These are phyloP conservation scores for Pyrochroa serraticornis DNA, from an alignment of 2,888 invertebrate genomes.

Conservation along the genomic window DNA sequence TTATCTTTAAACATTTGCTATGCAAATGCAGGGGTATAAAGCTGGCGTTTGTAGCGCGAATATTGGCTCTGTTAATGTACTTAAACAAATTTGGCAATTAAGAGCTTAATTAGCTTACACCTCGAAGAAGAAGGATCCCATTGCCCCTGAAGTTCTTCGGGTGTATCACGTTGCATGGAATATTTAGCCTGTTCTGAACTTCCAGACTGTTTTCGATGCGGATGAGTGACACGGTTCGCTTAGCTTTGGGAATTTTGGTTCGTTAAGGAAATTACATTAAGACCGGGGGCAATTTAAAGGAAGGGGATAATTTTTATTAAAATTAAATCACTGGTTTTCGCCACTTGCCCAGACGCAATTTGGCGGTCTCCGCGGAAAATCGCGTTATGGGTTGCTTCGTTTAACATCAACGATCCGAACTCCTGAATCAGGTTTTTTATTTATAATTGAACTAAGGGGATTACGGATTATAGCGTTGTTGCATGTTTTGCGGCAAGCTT, in stretches of 20 bases:
- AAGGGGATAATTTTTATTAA: conserved; percentile 19
- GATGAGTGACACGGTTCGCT: conserved; percentile 44
- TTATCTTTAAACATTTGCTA: conserved; percentile 26
- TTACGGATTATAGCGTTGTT: conserved; percentile 13
- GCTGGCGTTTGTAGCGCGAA: conserved; percentile 22
- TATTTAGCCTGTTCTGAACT: conserved; percentile 43
- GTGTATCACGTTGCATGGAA: conserved; percentile 45
- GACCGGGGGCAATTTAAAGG: conserved; percentile 20
- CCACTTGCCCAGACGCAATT: conserved; percentile 1
- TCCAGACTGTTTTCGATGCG: conserved; percentile 40
- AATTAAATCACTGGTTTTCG: conserved; percentile 22
- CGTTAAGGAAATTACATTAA: conserved; percentile 32
- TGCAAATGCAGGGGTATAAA: conserved; percentile 23
- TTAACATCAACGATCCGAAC: conserved; percentile 12
- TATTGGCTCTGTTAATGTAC: conserved; percentile 32
- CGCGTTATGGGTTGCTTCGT: conserved; percentile 21
- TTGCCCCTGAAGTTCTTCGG: conserved; percentile 18
- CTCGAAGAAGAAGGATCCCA: conserved; percentile 20
- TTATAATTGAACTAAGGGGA: conserved; percentile 19
- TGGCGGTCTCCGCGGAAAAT: conserved; percentile 7
- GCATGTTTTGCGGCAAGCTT: too few relatives aligned
- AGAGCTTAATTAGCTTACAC: conserved; percentile 36
- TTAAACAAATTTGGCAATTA: conserved; percentile 36
- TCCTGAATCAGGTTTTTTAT: conserved; percentile 19
- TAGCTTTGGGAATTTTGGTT: conserved; percentile 41